Conservation (phyloP, 2,113 vertebrate genomes). For the Myotis davidii region DNA sequence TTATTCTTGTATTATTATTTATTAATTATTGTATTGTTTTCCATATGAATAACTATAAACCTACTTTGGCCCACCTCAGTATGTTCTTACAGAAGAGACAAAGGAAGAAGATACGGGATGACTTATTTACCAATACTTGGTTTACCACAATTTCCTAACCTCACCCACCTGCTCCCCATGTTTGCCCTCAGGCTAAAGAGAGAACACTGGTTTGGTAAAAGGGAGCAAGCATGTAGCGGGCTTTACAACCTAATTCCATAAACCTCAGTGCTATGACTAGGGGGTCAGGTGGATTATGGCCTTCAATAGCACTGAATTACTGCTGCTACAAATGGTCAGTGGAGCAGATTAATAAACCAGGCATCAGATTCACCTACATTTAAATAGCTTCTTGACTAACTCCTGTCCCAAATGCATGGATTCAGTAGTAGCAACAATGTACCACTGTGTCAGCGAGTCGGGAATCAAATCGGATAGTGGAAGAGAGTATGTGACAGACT, state of each 20-base stretch:
- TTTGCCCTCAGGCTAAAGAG: not conserved
- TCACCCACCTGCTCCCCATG: not conserved
- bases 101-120: conserved; percentile 1
- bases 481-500: not conserved
- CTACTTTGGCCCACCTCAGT: not conserved
- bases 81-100: not conserved
- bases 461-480: not conserved
- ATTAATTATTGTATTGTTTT: not conserved
- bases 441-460: not conserved
- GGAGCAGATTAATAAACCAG: not conserved
- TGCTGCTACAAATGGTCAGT: not conserved
- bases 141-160: not conserved
- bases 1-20: not conserved
- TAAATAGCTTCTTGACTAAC: not conserved
- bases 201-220: conserved; percentile 7
- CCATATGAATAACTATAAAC: not conserved
- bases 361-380: not conserved
- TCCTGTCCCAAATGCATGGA: not conserved
- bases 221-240: not conserved
- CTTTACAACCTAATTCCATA: not conserved
- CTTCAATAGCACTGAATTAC: not conserved
- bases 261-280: not conserved
- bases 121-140: not conserved
- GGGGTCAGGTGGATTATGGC: not conserved
- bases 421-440: not conserved